Conservation (phyloP, 2,888 invertebrate species). For the Anthophora plumipes region DNA sequence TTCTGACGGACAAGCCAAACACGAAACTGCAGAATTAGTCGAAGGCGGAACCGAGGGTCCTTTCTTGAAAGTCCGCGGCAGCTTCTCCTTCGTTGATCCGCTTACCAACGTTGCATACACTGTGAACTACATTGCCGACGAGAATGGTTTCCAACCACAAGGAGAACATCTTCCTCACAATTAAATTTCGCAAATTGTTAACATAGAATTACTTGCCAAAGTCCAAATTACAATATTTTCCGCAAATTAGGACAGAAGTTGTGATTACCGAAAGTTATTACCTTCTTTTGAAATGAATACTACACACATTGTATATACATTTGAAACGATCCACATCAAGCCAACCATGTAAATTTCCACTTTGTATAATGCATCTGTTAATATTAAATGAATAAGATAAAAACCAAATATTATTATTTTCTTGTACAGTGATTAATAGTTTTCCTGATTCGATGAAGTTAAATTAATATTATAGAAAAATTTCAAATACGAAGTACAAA, state of each 20-base stretch:
- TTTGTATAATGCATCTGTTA: neutral
- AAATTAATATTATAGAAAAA: no score
- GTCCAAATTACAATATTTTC: neutral
- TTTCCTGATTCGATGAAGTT: no score
- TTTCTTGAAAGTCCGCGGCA: slow-evolving; percentile 68
- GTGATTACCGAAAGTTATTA: neutral
- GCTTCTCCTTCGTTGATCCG: slow-evolving; percentile 75
- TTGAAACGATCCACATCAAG: no score
- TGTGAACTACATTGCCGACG: slow-evolving; percentile 55
- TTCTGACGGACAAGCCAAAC: slow-evolving; percentile 71
- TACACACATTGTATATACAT: neutral
- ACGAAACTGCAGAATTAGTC: slow-evolving; percentile 72
- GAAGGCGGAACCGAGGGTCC: slow-evolving; percentile 33
- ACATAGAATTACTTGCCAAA: neutral
- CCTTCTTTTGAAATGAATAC: neutral
- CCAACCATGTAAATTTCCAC: neutral
- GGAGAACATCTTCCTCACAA: slow-evolving; percentile 27
- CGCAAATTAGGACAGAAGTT: neutral
- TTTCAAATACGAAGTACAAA: no score
- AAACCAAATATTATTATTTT: no score
- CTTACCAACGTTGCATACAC: slow-evolving; percentile 66
- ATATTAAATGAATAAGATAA: neutral
- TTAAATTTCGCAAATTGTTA: neutral
- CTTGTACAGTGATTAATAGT: neutral
- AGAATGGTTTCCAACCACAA: slow-evolving; percentile 42